phyloP scores from a whole-genome alignment of 2,797 vertebrate genomes.

The Karalla daura region DNA sequence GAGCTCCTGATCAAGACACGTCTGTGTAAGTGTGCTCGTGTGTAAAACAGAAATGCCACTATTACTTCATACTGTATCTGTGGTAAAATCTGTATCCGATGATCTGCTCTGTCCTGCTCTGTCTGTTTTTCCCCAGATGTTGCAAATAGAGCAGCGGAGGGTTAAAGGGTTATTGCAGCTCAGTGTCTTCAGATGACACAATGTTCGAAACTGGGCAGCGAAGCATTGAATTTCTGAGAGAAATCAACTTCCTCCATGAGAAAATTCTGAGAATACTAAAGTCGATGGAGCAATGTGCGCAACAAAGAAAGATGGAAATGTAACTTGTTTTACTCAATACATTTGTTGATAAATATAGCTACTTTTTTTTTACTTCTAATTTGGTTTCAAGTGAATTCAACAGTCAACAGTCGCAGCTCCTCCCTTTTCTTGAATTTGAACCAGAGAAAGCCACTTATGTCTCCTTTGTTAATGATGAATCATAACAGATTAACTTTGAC shows the following conservation, averaged over 20 bases:
- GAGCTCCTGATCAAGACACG: not conserved
- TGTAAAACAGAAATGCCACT: not conserved
- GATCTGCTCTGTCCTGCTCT: not conserved
- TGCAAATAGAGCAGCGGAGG: slow-evolving; percentile 1
- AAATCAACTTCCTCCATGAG: not conserved
- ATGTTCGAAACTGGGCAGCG: not conserved
- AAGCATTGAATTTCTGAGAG: not conserved
- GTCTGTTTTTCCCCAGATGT: not conserved
- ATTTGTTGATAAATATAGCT: too few relatives aligned
- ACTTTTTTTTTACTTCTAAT: too few relatives aligned
- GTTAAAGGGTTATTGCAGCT: not conserved
- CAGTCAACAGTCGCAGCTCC: too few relatives aligned
- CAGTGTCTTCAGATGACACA: not conserved
- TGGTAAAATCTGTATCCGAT: not conserved
- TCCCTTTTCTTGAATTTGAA: too few relatives aligned
- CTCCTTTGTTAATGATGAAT: too few relatives aligned
- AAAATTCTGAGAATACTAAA: not conserved
- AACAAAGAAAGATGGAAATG: not conserved
- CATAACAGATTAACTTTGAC: too few relatives aligned
- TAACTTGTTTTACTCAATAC: not conserved
- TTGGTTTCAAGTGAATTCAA: too few relatives aligned
- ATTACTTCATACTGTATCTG: slow-evolving; percentile 16
- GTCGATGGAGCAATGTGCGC: not conserved
- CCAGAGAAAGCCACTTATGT: too few relatives aligned
- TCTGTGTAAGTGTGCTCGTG: not conserved